A percentile compares a stretch with the other conserved stretches of the same genome.
Evolutionary conservation across 2,113 vertebrate genomes (phyloP).

Genomic region (Vidua macroura): DNA sequence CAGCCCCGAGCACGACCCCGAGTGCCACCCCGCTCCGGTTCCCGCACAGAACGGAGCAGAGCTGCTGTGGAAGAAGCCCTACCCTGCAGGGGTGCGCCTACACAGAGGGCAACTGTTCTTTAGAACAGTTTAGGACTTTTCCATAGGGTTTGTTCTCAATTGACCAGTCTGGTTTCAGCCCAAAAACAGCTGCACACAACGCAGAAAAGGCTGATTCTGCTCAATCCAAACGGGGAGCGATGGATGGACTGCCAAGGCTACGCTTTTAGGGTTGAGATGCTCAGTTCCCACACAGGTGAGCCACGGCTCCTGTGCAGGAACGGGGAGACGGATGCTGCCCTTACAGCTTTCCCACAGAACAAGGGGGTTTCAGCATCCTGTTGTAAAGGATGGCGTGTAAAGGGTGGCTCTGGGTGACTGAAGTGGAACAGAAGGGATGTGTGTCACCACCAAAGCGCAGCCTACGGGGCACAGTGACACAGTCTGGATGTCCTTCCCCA

Average conservation of each 20-base stretch:
- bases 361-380: not conserved
- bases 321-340: not conserved
- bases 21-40: not conserved
- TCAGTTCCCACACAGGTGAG: not conserved
- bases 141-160: conserved; percentile 7
- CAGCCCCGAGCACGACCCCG: not conserved
- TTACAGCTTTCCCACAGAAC: not conserved
- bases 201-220: not conserved
- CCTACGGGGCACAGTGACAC: not conserved
- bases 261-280: accelerated
- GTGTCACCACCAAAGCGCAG: not conserved
- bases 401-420: not conserved
- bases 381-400: not conserved
- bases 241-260: not conserved
- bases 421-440: not conserved
- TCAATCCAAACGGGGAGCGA: not conserved
- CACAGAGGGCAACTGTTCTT: not conserved
- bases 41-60: not conserved
- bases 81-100: not conserved
- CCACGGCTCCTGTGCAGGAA: not conserved
- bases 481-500: not conserved
- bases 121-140: conserved; percentile 23
- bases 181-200: accelerated
- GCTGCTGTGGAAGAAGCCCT: not conserved
- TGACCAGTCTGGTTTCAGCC: not conserved